Base-by-base conservation (phyloP, 2,797 vertebrate genomes). In the Falco columbarius region DNA sequence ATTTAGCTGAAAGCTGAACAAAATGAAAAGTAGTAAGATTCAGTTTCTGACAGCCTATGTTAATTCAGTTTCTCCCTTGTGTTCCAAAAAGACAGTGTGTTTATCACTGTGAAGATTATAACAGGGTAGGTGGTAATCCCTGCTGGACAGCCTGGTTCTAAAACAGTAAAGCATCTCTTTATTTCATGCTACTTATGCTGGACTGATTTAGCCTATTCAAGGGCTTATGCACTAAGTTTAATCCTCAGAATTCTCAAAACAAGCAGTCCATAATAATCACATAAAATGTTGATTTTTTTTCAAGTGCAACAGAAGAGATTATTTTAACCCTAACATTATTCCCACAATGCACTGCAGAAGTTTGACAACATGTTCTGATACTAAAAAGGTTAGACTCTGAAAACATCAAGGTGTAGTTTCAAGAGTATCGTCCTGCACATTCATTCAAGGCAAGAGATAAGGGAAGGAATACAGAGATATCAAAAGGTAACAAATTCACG, bases 231-330 rank as follows among this genome's bases (percentile, higher is more conserved):
- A 81, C 85, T 26, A 88, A 54, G 14, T 76, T 93, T 94, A 96
- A 97, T 95, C 88, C 92, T 92, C 79, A 54, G 82, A 93, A 88
- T 94, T 96, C 51, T 92, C 91, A 61, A 96, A 96, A 93, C 80
- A 95, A 93, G 71, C 73, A 79, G 34, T 42, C 58, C 62, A 71
- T 70, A 94, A 83, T 44, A 56, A 76, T 88, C 47, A 71, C 44
- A 80, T 18, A 46, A 40, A 91, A 80, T 72, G 47, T 14, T 71
- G 81, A 11, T 40, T 72, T 74, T 76, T 93, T 93, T 75, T 26
- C 42, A 74, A 90, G 70, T 54, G 38, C 42, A 72, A 24, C 18
- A 30, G 49, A 63, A 91, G 46, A 66, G 73, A 87, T 73, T 89
- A 75, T 85, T 95, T 58, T 85, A 93, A 49, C 55, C 36, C 47